phyloP scores from a whole-genome alignment of 1,140 invertebrate species.

The Sarcophaga bullata region DNA sequence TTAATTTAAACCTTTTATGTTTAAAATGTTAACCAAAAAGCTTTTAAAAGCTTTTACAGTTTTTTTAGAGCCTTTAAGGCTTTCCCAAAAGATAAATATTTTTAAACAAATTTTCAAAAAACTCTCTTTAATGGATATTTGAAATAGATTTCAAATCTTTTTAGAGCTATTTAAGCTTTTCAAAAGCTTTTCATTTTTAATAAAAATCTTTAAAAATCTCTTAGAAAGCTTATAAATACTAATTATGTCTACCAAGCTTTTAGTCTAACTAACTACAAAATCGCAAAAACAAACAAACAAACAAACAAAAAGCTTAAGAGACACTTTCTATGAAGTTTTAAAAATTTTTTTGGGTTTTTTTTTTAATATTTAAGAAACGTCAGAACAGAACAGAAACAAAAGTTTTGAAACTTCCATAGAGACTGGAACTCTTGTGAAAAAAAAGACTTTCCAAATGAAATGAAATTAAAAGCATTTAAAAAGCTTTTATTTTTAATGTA shows the following conservation, averaged over 20 bases:
- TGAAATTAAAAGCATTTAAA: constrained; percentile 48
- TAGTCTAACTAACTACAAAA: background rate
- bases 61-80: background rate
- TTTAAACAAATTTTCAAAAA: background rate
- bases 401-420: constrained; percentile 64
- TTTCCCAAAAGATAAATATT: background rate
- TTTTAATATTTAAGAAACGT: constrained; percentile 45
- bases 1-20: too few relatives aligned
- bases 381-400: background rate
- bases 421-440: constrained; percentile 51
- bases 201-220: constrained; percentile 44
- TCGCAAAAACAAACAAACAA: too few relatives aligned
- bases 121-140: background rate
- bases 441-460: constrained; percentile 31
- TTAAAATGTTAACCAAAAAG: too few relatives aligned
- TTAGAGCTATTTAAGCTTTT: background rate
- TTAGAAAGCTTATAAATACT: constrained; percentile 18
- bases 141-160: background rate
- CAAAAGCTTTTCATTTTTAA: constrained; percentile 41
- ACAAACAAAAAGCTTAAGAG: background rate
- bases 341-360: constrained; percentile 48
- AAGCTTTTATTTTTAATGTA: constrained; percentile 47
- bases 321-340: constrained; percentile 65
- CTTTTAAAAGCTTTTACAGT: background rate
- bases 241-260: constrained; percentile 4